Evolutionary conservation across 2,113 vertebrate genomes (phyloP).

Genomic region (Sigmodon hispidus): DNA sequence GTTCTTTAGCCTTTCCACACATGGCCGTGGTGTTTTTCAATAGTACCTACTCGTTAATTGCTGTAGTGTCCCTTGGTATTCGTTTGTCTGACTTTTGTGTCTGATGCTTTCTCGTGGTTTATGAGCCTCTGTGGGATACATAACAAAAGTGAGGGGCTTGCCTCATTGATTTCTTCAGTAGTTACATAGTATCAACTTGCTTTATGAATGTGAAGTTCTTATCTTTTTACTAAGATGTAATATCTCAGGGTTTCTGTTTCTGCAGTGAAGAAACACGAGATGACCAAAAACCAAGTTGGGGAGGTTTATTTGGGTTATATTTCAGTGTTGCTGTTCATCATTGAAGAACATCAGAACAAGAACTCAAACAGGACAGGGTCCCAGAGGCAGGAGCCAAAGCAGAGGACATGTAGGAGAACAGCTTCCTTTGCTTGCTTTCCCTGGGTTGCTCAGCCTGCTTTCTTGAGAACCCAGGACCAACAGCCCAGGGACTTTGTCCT

Average conservation of each 20-base stretch:
- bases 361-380: not conserved
- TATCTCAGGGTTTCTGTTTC: not conserved
- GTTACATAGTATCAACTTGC: not conserved
- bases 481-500: not conserved
- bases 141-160: not conserved
- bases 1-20: not conserved
- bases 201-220: not conserved
- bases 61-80: not conserved
- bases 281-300: not conserved
- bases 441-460: not conserved
- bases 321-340: not conserved
- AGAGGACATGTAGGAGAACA: not conserved
- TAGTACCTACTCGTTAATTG: not conserved
- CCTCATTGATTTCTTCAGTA: not conserved
- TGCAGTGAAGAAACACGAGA: not conserved
- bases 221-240: not conserved
- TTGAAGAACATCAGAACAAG: not conserved
- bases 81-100: not conserved
- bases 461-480: not conserved
- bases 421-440: not conserved
- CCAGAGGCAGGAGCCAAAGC: not conserved
- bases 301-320: not conserved
- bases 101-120: not conserved
- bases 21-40: not conserved
- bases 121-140: not conserved